Evolutionary conservation across 2,888 invertebrate species (phyloP), one percentile per base, ranked within the genome.

Genomic region (Ormyrus labotus): DNA sequence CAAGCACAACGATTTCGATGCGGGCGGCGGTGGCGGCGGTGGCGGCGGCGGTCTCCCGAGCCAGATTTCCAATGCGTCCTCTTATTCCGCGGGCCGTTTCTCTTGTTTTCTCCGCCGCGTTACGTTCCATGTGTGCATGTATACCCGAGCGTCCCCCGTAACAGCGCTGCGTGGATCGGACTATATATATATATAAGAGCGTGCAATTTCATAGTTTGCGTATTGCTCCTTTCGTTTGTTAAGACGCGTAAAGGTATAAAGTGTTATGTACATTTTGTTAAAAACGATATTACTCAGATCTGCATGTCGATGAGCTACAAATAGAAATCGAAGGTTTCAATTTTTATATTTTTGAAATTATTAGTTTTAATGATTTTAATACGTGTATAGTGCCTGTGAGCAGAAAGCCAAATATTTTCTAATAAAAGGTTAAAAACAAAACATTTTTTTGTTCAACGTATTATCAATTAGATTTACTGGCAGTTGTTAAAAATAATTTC

Each of bases 61-160:
- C 19, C 19, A 76, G 53, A 69, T 77, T 77, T 77, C 76, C 69
- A 63, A 74, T 74, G 69, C 55, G 55, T 19, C 73, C 6, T 11
- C 34, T 50, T 9, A 19, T 51, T 65, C n/a, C 19, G 8, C 19
- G 9, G 10, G 13, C 45, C 61, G 9, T 61, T 61, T 61, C 61
- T 45, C 47, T 61, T 61, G 61, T 61, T 45, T 61, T 61, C 47
- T 6, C 10, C 47, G 5, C 19, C 7, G 10, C 51, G 34, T 55
- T 53, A 19, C 45, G 5, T 65, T 61, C 6, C 9, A 65, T 7
- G 65, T 51, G 13, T 19, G 6, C 19, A 51, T 51, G 6, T 8
- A 57, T n/a, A 11, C n/a, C 10, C 10, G n/a, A 57, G 6, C 10
- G n/a, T 5, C n/a, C 57, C 8, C 10, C 10, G 11, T 57, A n/a